Conservation (phyloP, 2,113 vertebrate genomes). For the Alces alces region DNA sequence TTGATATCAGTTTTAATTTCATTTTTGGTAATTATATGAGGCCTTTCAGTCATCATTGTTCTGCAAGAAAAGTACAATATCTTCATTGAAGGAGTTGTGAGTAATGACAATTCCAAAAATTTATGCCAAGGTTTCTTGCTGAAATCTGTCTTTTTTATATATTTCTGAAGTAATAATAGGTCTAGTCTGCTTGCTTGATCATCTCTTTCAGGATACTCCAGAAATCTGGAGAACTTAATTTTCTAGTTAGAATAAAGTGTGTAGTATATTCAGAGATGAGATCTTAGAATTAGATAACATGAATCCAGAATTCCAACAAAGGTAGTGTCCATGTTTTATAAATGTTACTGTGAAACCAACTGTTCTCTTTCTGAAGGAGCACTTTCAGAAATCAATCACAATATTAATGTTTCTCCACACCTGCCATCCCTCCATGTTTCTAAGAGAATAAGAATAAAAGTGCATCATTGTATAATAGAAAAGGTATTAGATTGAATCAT, state of each 20-base stretch:
- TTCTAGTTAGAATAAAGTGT: constrained; percentile 37
- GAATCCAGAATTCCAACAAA: not conserved
- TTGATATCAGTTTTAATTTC: not conserved
- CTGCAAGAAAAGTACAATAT: not conserved
- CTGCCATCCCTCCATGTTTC: not conserved
- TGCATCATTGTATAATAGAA: not conserved
- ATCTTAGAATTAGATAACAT: constrained; percentile 17
- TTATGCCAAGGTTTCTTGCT: constrained; percentile 10
- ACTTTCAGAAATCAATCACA: constrained; percentile 24
- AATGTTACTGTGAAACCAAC: not conserved
- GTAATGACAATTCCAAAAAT: not conserved
- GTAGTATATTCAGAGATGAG: not conserved
- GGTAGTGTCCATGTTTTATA: not conserved
- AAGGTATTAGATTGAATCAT: not conserved
- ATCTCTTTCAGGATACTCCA: not conserved
- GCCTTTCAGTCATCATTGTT: not conserved
- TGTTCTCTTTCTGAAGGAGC: not conserved
- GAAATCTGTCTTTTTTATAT: not conserved
- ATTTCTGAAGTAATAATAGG: constrained; percentile 36
- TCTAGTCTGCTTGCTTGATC: not conserved
- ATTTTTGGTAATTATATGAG: not conserved
- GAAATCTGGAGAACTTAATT: not conserved
- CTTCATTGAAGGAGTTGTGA: not conserved
- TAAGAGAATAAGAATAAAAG: constrained; percentile 27
- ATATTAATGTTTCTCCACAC: not conserved